Percentiles rank a stretch among this genome's conserved stretches.
phyloP scores from a whole-genome alignment of 2,888 invertebrate species.

The Neoitamus cyanurus region DNA sequence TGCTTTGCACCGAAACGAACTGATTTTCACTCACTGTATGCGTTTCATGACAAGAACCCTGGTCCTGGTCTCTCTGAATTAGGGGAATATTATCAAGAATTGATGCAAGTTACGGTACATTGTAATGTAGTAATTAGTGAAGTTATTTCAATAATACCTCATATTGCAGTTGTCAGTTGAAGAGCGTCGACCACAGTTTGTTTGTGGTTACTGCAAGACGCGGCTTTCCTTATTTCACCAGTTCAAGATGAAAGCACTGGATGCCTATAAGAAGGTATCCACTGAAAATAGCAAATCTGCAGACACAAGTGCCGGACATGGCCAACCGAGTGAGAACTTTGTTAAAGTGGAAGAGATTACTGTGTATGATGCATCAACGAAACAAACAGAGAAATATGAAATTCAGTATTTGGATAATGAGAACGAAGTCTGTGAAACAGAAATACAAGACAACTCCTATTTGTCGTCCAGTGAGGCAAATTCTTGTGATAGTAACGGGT shows the following conservation, averaged over 20 bases:
- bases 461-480: background rate
- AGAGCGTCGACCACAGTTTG: background rate
- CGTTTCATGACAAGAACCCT: background rate
- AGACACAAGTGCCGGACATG: background rate
- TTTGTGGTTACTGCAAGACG: slow-evolving; percentile 43
- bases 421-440: background rate
- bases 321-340: background rate
- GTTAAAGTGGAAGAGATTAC: slow-evolving; percentile 41
- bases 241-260: slow-evolving; percentile 45
- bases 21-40: background rate
- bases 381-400: slow-evolving; percentile 44
- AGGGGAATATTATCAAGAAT: background rate
- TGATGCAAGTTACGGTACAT: background rate
- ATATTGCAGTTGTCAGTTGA: background rate
- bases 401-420: slow-evolving; percentile 45
- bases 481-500: background rate
- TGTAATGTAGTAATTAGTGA: no score
- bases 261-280: slow-evolving; percentile 34
- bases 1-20: slow-evolving; percentile 23
- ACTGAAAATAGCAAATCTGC: background rate
- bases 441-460: background rate
- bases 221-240: slow-evolving; percentile 43
- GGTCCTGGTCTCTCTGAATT: background rate
- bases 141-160: background rate
- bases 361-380: slow-evolving; percentile 30